Evolutionary conservation across 2,797 vertebrate genomes (phyloP), one percentile per base, ranked within the genome.

Genomic region (Streptopelia turtur): DNA sequence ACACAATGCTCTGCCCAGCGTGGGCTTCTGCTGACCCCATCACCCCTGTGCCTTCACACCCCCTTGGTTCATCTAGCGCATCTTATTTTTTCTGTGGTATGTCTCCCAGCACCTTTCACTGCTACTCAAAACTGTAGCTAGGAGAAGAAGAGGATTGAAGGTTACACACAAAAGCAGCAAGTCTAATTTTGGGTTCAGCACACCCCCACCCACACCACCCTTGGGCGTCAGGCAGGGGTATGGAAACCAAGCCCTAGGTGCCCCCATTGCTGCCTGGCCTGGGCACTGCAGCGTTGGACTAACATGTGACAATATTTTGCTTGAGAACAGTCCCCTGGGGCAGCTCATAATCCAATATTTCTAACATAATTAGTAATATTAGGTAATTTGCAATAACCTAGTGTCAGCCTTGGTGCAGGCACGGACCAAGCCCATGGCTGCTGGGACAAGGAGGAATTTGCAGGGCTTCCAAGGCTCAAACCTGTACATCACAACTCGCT

Each of bases 401-500:
- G 10, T 9, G 1, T 14, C 70, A 13, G 43, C 61, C 53, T 78
- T 3, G 3, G 47, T 3, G 5, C 33, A 43, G 37, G 28, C 47
- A 20, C 0, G 3, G 68, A 31, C 12, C 0, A 3, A 59, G 28
- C 43, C 33, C 1, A 7, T 3, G 5, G n/a, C 23, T 56, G 41
- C 3, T 25, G 60, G 49, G 61, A 43, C 22, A 60, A 56, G 64
- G 7, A 76, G 28, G 22, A 45, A 49, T 15, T 21, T 12, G 9
- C n/a, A 20, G 43, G 23, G 39, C 30, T 83, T 7, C 0, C 0
- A 2, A 43, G 45, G 35, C 57, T 63, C 39, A 89, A 1, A 27
- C 27, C 30, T 6, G 23, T 0, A 0, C 7, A 1, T 68, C 82
- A 61, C 12, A 6, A 11, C 43, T 61, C 2, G 0, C 5, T 0